These are phyloP conservation scores for Epirrita christyi DNA, from an alignment of 2,888 invertebrate genomes.

Conservation along the genomic window DNA sequence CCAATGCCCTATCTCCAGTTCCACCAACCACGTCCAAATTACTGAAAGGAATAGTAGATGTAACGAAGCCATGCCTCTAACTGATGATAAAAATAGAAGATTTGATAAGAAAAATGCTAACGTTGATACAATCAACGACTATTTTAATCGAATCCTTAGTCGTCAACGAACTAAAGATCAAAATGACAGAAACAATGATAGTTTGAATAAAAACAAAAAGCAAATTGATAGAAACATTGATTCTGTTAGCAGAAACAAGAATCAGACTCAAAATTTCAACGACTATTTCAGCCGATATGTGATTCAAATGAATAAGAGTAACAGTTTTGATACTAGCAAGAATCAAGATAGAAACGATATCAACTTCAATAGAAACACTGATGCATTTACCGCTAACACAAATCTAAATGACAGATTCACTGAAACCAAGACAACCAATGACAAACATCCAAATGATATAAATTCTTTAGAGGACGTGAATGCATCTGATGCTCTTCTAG, in stretches of 20 bases:
- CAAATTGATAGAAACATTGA: constrained; percentile 9
- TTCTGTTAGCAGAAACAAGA: constrained; percentile 7
- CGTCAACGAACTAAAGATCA: constrained; percentile 21
- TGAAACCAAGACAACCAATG: constrained; percentile 3
- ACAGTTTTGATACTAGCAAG: constrained; percentile 3
- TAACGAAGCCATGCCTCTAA: constrained; percentile 32
- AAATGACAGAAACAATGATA: constrained; percentile 7
- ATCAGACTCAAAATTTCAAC: constrained; percentile 21
- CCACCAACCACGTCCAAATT: constrained; percentile 54
- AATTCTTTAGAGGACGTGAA: constrained; percentile 23
- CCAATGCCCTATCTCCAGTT: constrained; percentile 66
- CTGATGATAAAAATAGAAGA: constrained; percentile 19
- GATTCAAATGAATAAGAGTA: constrained; percentile 31
- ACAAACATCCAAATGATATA: constrained; percentile 8
- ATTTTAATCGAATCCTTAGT: constrained; percentile 25
- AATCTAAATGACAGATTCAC: constrained; percentile 25
- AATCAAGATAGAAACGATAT: constrained; percentile 7
- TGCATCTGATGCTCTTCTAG: constrained; percentile 57
- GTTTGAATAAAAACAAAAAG: constrained; percentile 5
- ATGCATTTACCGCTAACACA: constrained; percentile 17
- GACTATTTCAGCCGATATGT: constrained; percentile 34
- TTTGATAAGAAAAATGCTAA: constrained; percentile 18
- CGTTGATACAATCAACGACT: constrained; percentile 10
- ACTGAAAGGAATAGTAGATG: constrained; percentile 59
- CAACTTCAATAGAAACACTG: constrained; percentile 20